Evolutionary conservation across 2,113 vertebrate species (phyloP).

Genomic region (Tychaedon coryphoeus): DNA sequence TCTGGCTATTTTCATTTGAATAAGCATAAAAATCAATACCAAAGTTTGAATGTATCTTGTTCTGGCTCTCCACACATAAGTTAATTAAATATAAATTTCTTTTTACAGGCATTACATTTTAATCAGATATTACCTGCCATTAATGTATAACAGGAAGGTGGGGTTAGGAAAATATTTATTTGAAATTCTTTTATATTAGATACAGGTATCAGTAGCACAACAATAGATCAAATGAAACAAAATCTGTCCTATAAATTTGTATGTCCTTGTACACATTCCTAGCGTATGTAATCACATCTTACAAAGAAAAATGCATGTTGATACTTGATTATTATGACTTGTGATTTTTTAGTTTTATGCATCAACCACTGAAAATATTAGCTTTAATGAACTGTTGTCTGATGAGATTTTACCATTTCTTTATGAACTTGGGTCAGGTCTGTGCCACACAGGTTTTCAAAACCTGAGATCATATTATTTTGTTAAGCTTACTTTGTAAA

Average conservation of each 20-base stretch:
- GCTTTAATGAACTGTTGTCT: background rate
- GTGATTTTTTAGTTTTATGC: slow-evolving; percentile 3
- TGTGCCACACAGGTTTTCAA: background rate
- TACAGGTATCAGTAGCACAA: background rate
- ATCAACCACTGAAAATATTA: slow-evolving; percentile 30
- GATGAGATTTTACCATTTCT: background rate
- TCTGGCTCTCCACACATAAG: background rate
- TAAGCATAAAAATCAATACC: background rate
- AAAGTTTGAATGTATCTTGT: background rate
- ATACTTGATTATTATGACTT: slow-evolving; percentile 25
- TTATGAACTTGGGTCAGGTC: background rate
- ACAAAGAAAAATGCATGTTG: slow-evolving; percentile 4
- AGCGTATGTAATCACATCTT: background rate
- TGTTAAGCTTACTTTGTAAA: slow-evolving; percentile 38
- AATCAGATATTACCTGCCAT: background rate
- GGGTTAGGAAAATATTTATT: background rate
- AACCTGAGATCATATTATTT: background rate
- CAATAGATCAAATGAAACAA: background rate
- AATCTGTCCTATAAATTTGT: background rate
- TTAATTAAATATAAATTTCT: background rate
- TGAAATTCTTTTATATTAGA: background rate
- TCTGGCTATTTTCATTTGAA: background rate
- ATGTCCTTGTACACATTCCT: background rate
- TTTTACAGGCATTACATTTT: background rate
- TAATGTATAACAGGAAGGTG: background rate